Evolutionary conservation across 2,113 vertebrate genomes (phyloP), one percentile per base, ranked within the genome.

Genomic region (Myotis davidii): DNA sequence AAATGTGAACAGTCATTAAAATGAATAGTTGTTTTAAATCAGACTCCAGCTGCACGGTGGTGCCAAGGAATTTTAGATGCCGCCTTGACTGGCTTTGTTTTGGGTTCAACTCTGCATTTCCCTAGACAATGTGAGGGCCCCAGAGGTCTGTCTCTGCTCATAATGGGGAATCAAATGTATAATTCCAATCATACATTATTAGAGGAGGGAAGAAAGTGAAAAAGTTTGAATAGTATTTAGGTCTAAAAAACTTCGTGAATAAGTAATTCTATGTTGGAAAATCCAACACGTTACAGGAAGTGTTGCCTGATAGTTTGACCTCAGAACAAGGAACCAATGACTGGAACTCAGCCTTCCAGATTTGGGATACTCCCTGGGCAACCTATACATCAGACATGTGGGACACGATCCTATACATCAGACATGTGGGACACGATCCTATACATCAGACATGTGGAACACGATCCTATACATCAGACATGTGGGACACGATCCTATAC

Each of bases 1-100:
- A 97, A 97, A 97, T 94, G 97, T 97, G 96, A 97, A 92, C 95
- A 95, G 96, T 94, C 96, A 96, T 97, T 97, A 97, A 90, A 96
- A 97, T 92, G 94, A 97, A 96, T 92, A 90, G 94, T 94, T 97
- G 93, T 96, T 96, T 97, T 96, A 96, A 96, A 96, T 81, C 78
- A 93, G 93, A 89, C 92, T 96, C 76, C 61, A 93, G 86, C 65
- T 94, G 90, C 81, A 25, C 3, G 37, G 91, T 4, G 12, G 72
- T 90, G 96, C 96, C 94, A 65, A 88, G 73, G 81, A 94, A 90
- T 95, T 96, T 95, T 70, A 76, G 96, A 85, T 89, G 34, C 93
- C 84, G 93, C 69, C 90, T 92, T 90, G 73, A 85, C 74, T 84
- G 90, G 84, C 81, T 96, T 97, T 97, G 94, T 96, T 95, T 96